A percentile compares a stretch with the other conserved stretches of the same genome.
Conservation (phyloP, 2,888 invertebrate genomes). For the Corbicula japonica region DNA sequence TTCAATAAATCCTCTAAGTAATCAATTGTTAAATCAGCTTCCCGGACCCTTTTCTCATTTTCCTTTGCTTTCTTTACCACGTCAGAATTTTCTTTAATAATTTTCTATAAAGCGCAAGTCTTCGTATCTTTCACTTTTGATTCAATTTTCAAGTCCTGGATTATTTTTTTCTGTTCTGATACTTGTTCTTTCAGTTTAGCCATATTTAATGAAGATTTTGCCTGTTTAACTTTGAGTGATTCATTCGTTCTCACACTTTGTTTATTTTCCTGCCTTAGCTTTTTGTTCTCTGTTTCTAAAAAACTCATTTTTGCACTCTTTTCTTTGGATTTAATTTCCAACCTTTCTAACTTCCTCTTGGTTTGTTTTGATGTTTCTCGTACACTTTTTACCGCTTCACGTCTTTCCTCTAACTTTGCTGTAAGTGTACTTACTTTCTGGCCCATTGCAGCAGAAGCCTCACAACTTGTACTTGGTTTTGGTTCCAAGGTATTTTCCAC, state of each 20-base stretch:
- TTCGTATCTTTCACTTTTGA: background rate
- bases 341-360: conserved; percentile 36
- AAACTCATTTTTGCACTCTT: conserved; percentile 2
- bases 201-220: conserved; percentile 10
- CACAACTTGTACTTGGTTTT: no score
- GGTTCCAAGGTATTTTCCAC: no score
- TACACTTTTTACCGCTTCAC: background rate
- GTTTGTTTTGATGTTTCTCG: conserved; percentile 28
- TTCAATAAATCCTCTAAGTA: conserved; percentile 13
- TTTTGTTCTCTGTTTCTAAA: conserved; percentile 20
- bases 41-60: background rate
- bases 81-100: background rate
- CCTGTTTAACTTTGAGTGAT: no score
- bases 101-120: conserved; percentile 6
- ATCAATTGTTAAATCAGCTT: conserved; percentile 28
- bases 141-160: conserved; percentile 1
- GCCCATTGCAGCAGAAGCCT: no score
- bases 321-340: background rate
- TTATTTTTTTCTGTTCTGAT: background rate
- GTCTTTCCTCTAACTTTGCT: conserved; percentile 10
- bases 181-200: conserved; percentile 28
- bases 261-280: background rate
- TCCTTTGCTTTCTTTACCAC: background rate
- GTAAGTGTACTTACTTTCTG: no score
- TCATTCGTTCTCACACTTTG: background rate